Base-by-base conservation (phyloP, 1,140 invertebrate species). In the Liolophura sinensis region DNA sequence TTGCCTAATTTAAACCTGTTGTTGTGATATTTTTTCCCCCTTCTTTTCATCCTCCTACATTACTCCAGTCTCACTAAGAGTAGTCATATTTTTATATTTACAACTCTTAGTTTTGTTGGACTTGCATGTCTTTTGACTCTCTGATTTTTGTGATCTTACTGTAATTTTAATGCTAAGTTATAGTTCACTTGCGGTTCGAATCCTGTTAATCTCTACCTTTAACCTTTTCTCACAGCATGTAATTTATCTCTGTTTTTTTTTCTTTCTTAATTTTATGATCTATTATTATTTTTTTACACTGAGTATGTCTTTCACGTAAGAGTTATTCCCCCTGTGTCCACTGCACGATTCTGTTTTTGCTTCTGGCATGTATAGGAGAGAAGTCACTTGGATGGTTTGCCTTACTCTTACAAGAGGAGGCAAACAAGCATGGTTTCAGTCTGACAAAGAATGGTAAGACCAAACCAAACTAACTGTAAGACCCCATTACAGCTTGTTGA, bases 391-490 rank as follows among this genome's bases (percentile, higher is more conserved):
- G 68, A 47, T 66, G 72, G 71, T 78, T 78, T 73, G 60, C 63
- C 64, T 60, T 71, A 22, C 67, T 69, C 31, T 70, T 80, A 46
- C 66, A 70, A 51, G 69, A 73, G 27, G 78, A 80, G 65, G 74
- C 73, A 27, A 65, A 70, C 52, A 68, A 71, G 48, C 67, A 71
- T 64, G 71, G 70, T 20, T 78, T 76, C 63, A 64, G 73, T 62
- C 67, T 71, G 31, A 52, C 62, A 15, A 50, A 68, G 54, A 40
- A 78, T 73, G 76, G 76, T 78, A 78, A 78, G 76, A 61, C 24
- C 16, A 40, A 40, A 40, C 31, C 31, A 40, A 40, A 40, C 31
- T 40, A 40, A 40, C 9, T 40, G 31, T 40, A 40, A 40, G 31
- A 3, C 31, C 31, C 31, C 31, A 40, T 40, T 40, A 40, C 31